These are phyloP conservation scores for Chlorops oryzae DNA, from an alignment of 1,140 invertebrate genomes.

Conservation along the genomic window DNA sequence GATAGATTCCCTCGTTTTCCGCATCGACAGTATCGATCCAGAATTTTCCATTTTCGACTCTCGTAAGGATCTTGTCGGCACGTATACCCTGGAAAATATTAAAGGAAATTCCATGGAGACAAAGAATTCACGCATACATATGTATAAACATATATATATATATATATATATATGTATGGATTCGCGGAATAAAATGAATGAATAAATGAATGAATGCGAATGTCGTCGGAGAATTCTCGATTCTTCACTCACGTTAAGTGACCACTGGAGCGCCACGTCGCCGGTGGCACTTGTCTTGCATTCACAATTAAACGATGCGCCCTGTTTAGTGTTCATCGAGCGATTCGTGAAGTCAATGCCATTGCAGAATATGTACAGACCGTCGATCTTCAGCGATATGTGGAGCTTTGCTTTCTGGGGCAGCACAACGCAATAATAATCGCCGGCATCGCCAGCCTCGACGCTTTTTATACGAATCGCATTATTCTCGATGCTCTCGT, in stretches of 20 bases:
- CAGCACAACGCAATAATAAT: constrained; percentile 36
- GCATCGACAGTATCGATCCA: constrained; percentile 32
- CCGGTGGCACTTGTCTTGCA: constrained; percentile 27
- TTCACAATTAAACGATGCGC: constrained; percentile 34
- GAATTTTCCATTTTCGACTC: constrained; percentile 4
- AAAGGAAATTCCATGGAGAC: not conserved
- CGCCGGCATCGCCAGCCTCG: constrained; percentile 26
- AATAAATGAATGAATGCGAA: no score
- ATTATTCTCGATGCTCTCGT: constrained; percentile 32
- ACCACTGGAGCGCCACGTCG: constrained; percentile 35
- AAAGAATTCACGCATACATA: no score
- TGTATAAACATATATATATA: no score
- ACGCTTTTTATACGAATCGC: constrained; percentile 28
- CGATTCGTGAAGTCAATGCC: constrained; percentile 39
- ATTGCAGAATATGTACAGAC: constrained; percentile 36
- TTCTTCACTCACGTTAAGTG: constrained; percentile 35
- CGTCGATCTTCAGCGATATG: constrained; percentile 24
- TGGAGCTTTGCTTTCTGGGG: constrained; percentile 30
- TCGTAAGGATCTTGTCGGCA: constrained; percentile 8
- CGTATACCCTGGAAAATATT: constrained; percentile 25
- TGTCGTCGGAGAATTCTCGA: not conserved
- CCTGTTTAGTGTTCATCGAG: constrained; percentile 39
- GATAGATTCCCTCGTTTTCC: constrained; percentile 31
- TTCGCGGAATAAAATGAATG: no score
- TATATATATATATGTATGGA: no score